Conservation (phyloP, 2,888 invertebrate species). For the Spatulosminthurus flaviceps region DNA sequence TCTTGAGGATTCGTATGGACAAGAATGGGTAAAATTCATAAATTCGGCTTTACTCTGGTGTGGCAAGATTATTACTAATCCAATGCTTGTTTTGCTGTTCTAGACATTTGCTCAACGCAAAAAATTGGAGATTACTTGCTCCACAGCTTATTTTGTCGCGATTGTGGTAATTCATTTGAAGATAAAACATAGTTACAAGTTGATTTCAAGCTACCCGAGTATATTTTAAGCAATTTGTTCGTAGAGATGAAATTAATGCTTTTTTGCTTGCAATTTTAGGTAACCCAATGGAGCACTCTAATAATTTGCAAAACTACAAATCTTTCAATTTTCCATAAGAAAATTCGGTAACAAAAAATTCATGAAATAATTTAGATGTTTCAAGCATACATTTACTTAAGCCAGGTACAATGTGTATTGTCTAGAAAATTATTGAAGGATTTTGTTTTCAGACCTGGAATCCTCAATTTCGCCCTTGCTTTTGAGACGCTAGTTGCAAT, state of each 20-base stretch:
- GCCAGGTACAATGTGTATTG: too few relatives aligned
- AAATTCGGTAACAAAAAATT: constrained; percentile 47
- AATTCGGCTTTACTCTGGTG: too few relatives aligned
- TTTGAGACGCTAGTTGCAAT: constrained; percentile 69
- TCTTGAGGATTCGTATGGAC: constrained; percentile 76
- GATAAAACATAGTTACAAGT: too few relatives aligned
- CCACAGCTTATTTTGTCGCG: constrained; percentile 74
- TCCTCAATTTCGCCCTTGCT: constrained; percentile 72
- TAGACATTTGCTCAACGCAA: constrained; percentile 55
- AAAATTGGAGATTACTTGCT: constrained; percentile 52
- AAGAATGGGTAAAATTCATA: constrained; percentile 73
- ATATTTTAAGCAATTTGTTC: too few relatives aligned
- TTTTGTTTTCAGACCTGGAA: not conserved
- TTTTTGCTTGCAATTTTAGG: constrained; percentile 19
- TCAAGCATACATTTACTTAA: too few relatives aligned
- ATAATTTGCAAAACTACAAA: constrained; percentile 52
- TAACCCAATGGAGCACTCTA: constrained; percentile 54
- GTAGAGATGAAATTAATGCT: not conserved
- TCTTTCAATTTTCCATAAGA: constrained; percentile 45
- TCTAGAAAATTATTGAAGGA: too few relatives aligned
- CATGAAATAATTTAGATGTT: too few relatives aligned
- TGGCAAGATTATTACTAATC: too few relatives aligned
- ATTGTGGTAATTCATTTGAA: constrained; percentile 54
- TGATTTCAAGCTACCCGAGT: too few relatives aligned
- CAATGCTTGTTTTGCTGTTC: not conserved